Conservation (phyloP, 2,888 invertebrate genomes). For the Synanthedon andrenaeformis region DNA sequence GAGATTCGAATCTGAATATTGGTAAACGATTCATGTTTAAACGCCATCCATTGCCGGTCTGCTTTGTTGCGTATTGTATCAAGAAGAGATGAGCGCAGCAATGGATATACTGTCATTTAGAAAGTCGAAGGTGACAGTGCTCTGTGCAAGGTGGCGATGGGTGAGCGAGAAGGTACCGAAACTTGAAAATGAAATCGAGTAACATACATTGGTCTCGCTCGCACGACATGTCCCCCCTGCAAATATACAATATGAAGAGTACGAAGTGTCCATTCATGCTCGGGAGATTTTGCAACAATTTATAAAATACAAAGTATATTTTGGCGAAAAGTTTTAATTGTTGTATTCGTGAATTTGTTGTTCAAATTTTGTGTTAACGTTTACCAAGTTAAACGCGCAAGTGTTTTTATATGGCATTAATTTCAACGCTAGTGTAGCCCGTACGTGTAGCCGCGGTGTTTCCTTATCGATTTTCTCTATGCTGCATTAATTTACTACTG, state of each 20-base stretch:
- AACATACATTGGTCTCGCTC: conserved; percentile 46
- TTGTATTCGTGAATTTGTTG: conserved; percentile 5
- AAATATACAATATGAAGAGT: conserved; percentile 20
- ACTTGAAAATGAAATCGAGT: conserved; percentile 20
- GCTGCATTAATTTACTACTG: conserved; percentile 63
- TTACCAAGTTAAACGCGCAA: conserved; percentile 23
- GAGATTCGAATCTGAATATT: no score
- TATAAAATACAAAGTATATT: conserved; percentile 1
- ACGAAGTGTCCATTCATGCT: conserved; percentile 14
- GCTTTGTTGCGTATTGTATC: no score
- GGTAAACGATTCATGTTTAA: no score
- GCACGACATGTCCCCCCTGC: conserved; percentile 17
- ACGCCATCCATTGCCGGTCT: no score
- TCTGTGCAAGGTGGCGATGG: no score
- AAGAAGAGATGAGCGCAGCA: no score
- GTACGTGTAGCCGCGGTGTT: conserved; percentile 50
- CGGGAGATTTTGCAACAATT: conserved; percentile 10
- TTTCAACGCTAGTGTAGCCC: conserved; percentile 33
- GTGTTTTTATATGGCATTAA: conserved; percentile 35
- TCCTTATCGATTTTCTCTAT: conserved; percentile 68
- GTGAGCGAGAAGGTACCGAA: conserved; percentile 36
- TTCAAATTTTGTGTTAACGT: conserved; percentile 17
- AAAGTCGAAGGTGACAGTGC: no score
- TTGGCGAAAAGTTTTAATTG: conserved; percentile 7
- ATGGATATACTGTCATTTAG: no score